A percentile compares a stretch with the other conserved stretches of the same genome.
phyloP scores from a whole-genome alignment of 2,113 vertebrate species.

The Calyptommatus sinebrachiatus region DNA sequence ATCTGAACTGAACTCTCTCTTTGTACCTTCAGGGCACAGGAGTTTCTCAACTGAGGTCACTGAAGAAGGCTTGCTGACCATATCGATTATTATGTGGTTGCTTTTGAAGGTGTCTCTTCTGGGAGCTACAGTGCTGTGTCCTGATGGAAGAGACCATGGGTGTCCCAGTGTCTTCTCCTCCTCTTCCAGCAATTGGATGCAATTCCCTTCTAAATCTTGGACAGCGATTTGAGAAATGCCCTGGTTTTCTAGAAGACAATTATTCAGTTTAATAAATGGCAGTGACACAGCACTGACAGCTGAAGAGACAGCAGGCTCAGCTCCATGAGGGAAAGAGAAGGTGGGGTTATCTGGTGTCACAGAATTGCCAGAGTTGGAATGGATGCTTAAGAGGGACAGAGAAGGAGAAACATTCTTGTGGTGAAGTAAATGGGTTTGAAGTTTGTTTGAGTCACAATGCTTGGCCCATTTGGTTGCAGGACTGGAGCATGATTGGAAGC shows the following conservation, averaged over 20 bases:
- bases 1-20: conserved; percentile 47
- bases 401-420: conserved; percentile 67
- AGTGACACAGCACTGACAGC: conserved; percentile 46
- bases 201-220: not conserved
- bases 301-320: conserved; percentile 49
- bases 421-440: conserved; percentile 67
- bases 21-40: not conserved
- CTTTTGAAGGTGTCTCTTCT: fast-evolving
- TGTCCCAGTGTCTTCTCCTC: conserved; percentile 18
- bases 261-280: conserved; percentile 67
- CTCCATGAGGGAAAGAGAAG: conserved; percentile 22
- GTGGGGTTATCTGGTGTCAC: conserved; percentile 35
- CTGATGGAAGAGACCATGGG: not conserved
- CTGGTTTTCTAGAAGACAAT: conserved; percentile 63
- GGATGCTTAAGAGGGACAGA: conserved; percentile 64
- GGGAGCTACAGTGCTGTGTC: fast-evolving
- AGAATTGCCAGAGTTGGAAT: conserved; percentile 65
- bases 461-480: conserved; percentile 48
- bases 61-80: fast-evolving
- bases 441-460: conserved; percentile 60
- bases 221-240: conserved; percentile 15
- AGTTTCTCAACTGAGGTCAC: not conserved
- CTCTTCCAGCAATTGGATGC: not conserved
- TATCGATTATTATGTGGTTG: not conserved
- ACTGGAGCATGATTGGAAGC: conserved; percentile 49